phyloP scores from a whole-genome alignment of 1,140 invertebrate genomes.

The Oreohelix idahoensis region DNA sequence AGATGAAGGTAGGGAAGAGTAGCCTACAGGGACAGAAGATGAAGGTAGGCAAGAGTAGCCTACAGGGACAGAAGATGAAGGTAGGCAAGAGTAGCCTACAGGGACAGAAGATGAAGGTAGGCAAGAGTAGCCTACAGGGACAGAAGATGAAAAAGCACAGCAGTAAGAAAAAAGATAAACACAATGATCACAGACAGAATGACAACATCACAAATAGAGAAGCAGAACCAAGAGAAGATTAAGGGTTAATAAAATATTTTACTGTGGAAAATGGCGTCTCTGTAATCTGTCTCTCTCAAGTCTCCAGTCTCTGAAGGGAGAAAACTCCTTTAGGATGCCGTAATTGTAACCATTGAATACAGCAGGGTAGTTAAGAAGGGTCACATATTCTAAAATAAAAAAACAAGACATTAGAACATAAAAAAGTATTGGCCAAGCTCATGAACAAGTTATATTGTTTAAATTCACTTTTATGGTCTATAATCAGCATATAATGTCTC shows the following conservation, averaged over 20 bases:
- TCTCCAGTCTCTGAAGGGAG: constrained; percentile 27
- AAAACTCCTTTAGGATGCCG: constrained; percentile 45
- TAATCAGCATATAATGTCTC: no score
- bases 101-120: no score
- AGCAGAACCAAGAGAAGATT: background rate
- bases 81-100: no score
- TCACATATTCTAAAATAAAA: constrained; percentile 48
- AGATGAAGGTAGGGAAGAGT: background rate
- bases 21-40: background rate
- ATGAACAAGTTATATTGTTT: no score
- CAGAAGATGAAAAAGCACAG: no score
- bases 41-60: background rate
- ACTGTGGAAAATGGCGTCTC: constrained; percentile 46
- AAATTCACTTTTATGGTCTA: no score
- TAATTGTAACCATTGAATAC: constrained; percentile 53
- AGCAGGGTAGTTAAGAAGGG: constrained; percentile 47
- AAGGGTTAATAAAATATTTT: background rate
- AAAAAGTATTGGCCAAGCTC: no score
- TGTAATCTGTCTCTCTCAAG: constrained; percentile 43
- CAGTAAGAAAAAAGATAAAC: no score
- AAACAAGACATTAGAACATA: no score
- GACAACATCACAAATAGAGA: background rate
- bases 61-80: no score
- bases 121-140: no score
- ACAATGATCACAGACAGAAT: background rate